These are phyloP conservation scores for Pachypeltis micranthus DNA, from an alignment of 1,140 invertebrate genomes.

Conservation along the genomic window DNA sequence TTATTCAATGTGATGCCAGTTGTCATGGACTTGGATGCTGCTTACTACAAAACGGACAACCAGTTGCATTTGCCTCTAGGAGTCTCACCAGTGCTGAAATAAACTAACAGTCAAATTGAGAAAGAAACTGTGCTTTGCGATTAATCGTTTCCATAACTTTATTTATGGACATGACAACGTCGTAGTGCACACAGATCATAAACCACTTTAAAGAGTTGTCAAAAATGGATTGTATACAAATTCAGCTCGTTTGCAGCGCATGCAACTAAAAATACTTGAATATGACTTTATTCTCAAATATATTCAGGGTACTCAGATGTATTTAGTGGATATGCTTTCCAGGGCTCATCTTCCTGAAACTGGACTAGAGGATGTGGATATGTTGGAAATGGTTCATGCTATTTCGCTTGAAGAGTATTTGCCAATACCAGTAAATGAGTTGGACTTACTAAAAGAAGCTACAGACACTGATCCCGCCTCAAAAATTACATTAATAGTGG, in stretches of 20 bases:
- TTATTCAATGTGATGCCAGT: conserved; percentile 28
- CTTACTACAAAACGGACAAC: conserved; percentile 27
- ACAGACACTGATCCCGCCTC: conserved; percentile 13
- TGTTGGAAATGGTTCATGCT: neutral
- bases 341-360: neutral
- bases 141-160: conserved; percentile 32
- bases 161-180: conserved; percentile 29
- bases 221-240: conserved; percentile 33
- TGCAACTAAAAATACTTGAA: conserved; percentile 32
- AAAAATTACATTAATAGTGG: neutral
- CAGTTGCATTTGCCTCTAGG: conserved; percentile 31
- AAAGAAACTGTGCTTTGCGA: conserved; percentile 34
- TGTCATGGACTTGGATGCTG: conserved; percentile 28
- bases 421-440: conserved; percentile 11
- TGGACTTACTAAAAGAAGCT: conserved; percentile 12
- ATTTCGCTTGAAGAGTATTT: neutral
- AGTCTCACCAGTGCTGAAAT: conserved; percentile 30
- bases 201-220: conserved; percentile 33
- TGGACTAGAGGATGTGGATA: conserved; percentile 9
- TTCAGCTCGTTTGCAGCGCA: conserved; percentile 33
- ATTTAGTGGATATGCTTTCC: neutral
- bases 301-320: neutral
- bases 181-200: conserved; percentile 36
- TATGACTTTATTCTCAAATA: conserved; percentile 35
- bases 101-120: conserved; percentile 37